Evolutionary conservation across 64 coral and sea anemone species (phyloP).

Genomic region (Actinia tenebrosa): DNA sequence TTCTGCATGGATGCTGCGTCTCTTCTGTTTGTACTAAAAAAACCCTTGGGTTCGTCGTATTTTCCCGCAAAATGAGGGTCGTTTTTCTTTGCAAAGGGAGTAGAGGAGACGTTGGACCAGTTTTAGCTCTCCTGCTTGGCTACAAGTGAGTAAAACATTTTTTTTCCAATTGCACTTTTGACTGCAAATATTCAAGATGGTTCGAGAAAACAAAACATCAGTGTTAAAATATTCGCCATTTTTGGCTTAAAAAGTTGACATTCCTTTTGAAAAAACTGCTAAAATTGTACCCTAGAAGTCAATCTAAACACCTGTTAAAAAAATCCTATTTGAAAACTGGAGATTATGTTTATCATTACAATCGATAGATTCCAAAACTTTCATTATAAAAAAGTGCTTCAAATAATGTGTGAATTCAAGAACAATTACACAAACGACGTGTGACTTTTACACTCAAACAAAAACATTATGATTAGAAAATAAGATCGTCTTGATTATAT

Average conservation of each 20-base stretch:
- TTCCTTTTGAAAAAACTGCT: background rate
- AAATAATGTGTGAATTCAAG: background rate
- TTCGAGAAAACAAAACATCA: background rate
- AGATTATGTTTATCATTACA: background rate
- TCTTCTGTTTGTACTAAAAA: slow-evolving; percentile 2
- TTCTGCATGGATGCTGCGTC: background rate
- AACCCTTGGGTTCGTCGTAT: background rate
- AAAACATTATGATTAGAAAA: background rate
- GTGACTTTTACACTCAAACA: background rate
- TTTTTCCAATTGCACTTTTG: background rate
- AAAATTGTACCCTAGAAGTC: background rate
- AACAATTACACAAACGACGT: background rate
- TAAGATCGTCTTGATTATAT: background rate
- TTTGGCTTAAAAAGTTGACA: background rate
- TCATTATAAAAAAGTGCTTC: background rate
- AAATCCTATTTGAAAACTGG: background rate
- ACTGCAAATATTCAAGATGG: background rate
- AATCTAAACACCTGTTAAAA: background rate
- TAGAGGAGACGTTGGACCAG: slow-evolving; percentile 49
- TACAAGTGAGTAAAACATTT: slow-evolving; percentile 22
- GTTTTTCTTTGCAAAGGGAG: slow-evolving; percentile 65
- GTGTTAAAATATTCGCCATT: background rate
- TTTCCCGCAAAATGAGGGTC: slow-evolving; percentile 26
- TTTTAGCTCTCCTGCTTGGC: slow-evolving; percentile 25
- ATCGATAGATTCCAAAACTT: background rate